Base-by-base conservation (phyloP, 2,888 invertebrate genomes). In the Brachypalpus laphriformis region DNA sequence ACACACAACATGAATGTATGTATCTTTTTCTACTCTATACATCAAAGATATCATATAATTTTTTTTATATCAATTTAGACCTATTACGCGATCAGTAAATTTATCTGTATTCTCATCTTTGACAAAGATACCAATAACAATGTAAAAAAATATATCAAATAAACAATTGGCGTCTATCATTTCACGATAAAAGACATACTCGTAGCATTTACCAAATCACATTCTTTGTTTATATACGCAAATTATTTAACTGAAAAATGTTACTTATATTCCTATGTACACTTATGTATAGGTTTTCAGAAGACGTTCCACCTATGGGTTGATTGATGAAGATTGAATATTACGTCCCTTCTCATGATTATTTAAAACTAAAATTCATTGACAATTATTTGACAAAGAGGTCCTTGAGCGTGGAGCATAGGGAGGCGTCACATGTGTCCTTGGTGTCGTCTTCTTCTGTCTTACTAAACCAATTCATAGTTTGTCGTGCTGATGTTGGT, bases 351-450 rank as follows among this genome's bases (percentile, higher is more conserved):
- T 56, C 87, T 87, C 88, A 88, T 66, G 88, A 14, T 87, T 89
- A 86, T 74, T 87, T 88, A 87, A 89, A 89, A 59, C 88, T 89
- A 71, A 89, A 87, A 72, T 87, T 89, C 87, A 88, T 89, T 87
- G 89, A 88, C 86, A 90, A 90, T 93, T 94, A 95, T 94, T 97
- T 97, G 90, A 96, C 97, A 91, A 97, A 97, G 65, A 97, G 94
- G 92, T 97, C 97, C 92, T 97, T 97, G 66, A 97, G 93, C 54
- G 97, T 96, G 87, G 96, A 95, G 92, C 97, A 97, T 88, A 97
- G 94, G 31, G 96, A 95, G 47, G 96, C 95, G 89, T 97, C 97
- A 92, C 96, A 96, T 25, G 95, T 93, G 88, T 96, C 96, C 75
- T 93, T 91, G 31, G 93, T 92, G 77, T 95, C 94, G 72, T 95